Base-by-base conservation (phyloP, 2,113 vertebrate species). In the Hepsetus odoe region DNA sequence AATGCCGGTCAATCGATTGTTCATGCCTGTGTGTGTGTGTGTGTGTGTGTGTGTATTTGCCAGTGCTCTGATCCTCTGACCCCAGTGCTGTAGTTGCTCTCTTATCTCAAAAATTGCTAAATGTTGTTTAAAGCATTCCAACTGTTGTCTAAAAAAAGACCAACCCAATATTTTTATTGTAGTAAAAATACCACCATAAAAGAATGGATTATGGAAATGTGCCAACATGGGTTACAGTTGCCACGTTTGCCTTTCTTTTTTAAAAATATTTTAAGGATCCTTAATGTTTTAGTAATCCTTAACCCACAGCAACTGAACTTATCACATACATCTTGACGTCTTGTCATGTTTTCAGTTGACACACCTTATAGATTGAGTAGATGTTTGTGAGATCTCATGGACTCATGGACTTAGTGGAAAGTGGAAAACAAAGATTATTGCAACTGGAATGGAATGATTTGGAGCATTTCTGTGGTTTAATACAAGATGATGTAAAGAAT, bases 1-100 rank as follows among this genome's bases (percentile, higher is more conserved):
- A 61, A 80, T 66, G 72, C 78, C 66, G 69, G 82, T 78, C 76
- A 79, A 77, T 80, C 61, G 74, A 73, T 35, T 82, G 82, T 80
- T 80, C 68, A 33, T 82, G 76, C 33, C 55, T 74, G 30, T 53
- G 38, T 14, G 28, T 18, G 72, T 51, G 24, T 69, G 66, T 40
- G 22, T 22, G 65, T 53, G 32, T 55, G 44, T 55, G 66, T 40
- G 22, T 22, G 65, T 53, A 22, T 55, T 32, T 55, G 26, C 16
- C 20, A 51, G 61, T 77, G 59, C 59, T 72, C n/a, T 42, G n/a
- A n/a, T 58, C 33, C 18, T 13, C 4, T 58, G 72, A 40, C 68
- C 40, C n/a, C 55, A 16, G 49, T 32, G 49, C 22, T 18, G 7
- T 46, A 14, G 55, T 67, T 24, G 1, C 40, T 20, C 5, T 72